Conservation (phyloP, 2,113 vertebrate genomes). For the Daubentonia madagascariensis region DNA sequence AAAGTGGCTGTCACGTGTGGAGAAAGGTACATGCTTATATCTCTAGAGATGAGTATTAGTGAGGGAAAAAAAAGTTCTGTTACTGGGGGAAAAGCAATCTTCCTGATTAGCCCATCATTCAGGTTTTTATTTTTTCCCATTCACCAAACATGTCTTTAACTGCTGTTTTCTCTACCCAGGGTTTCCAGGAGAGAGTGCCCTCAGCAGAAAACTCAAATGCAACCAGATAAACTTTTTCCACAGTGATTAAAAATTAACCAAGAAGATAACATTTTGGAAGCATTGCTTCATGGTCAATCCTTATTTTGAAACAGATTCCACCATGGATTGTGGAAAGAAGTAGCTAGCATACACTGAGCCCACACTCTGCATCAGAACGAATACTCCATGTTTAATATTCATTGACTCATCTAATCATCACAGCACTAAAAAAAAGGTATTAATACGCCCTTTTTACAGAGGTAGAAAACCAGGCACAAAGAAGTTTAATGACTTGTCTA, state of each 20-base stretch:
- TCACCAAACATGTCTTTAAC: neutral
- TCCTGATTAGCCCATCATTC: neutral
- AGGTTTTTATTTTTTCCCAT: neutral
- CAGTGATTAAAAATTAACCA: neutral
- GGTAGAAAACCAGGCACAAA: neutral
- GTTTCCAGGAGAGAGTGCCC: neutral
- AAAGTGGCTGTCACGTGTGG: neutral
- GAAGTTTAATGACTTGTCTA: neutral
- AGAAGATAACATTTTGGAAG: neutral
- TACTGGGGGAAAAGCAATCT: neutral
- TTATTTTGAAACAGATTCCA: neutral
- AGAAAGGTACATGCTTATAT: neutral
- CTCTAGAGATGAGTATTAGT: neutral
- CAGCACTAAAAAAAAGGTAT: neutral
- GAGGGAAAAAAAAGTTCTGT: neutral
- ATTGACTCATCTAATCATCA: neutral
- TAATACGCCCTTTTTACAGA: neutral
- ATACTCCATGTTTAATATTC: rapidly evolving
- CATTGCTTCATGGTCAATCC: neutral
- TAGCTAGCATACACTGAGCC: rapidly evolving
- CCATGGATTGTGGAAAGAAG: neutral
- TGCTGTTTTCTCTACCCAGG: neutral
- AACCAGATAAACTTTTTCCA: neutral
- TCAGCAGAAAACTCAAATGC: neutral
- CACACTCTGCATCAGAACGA: neutral